These are phyloP conservation scores for Hypselothyrea guttata DNA, from an alignment of 2,888 invertebrate genomes.

Conservation along the genomic window DNA sequence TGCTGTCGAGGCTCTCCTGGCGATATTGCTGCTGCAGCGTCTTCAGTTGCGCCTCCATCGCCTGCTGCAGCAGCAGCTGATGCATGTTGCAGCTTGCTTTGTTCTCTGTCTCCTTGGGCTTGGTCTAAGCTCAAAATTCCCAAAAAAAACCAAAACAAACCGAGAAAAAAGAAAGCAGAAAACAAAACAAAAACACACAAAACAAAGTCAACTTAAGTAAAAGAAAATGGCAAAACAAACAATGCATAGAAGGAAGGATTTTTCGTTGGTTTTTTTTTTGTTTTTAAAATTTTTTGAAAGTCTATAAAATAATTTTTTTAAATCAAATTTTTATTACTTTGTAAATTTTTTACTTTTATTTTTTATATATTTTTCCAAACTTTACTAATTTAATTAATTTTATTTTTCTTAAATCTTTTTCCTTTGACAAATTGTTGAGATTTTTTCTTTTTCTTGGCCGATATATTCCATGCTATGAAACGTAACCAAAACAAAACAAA, in stretches of 20 bases:
- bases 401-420: not conserved
- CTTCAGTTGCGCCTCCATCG: constrained; percentile 74
- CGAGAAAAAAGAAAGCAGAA: constrained; percentile 7
- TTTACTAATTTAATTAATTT: no score
- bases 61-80: constrained; percentile 75
- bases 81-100: constrained; percentile 53
- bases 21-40: constrained; percentile 74
- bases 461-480: constrained; percentile 72
- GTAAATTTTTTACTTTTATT: constrained; percentile 8
- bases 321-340: no score
- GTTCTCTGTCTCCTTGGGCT: constrained; percentile 49
- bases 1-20: constrained; percentile 65
- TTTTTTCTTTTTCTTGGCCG: constrained; percentile 83
- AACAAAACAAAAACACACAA: constrained; percentile 25
- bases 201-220: constrained; percentile 56
- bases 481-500: no score
- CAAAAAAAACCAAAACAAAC: not conserved
- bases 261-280: constrained; percentile 47
- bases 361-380: no score
- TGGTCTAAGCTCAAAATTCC: constrained; percentile 26
- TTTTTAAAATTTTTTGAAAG: no score
- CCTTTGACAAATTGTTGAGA: constrained; percentile 79
- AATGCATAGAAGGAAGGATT: constrained; percentile 79
- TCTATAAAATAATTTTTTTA: no score
- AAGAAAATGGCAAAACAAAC: constrained; percentile 61